These are phyloP conservation scores for Drosophila nigritarsus DNA, from an alignment of 2,888 invertebrate genomes.

Conservation along the genomic window DNA sequence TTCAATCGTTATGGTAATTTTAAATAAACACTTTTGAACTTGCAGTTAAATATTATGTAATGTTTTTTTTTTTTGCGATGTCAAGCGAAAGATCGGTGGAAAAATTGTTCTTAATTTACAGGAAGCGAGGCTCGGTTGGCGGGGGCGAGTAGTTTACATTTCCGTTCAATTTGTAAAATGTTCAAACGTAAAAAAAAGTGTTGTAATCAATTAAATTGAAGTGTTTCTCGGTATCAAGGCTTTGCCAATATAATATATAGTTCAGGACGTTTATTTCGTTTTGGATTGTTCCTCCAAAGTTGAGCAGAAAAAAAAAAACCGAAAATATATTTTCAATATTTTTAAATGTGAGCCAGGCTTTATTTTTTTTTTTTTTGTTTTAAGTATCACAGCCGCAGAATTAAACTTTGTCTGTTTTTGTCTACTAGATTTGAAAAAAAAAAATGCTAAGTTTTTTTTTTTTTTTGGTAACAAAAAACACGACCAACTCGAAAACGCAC, in stretches of 20 bases:
- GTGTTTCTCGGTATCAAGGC: not conserved
- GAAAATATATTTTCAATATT: conserved; percentile 29
- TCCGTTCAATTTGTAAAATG: conserved; percentile 69
- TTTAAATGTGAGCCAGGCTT: not conserved
- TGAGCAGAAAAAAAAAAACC: conserved; percentile 7
- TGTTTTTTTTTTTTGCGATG: conserved; percentile 12
- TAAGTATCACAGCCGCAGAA: conserved; percentile 50
- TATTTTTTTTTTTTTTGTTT: conserved; percentile 22
- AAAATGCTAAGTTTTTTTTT: conserved; percentile 31
- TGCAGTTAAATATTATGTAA: conserved; percentile 32
- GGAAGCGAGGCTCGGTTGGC: conserved; percentile 55
- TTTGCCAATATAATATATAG: conserved; percentile 4
- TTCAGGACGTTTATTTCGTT: conserved; percentile 6
- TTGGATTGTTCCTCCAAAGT: not conserved
- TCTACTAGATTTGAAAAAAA: conserved; percentile 5
- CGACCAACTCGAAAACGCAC: conserved; percentile 84
- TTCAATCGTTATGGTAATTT: conserved; percentile 26
- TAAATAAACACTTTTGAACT: conserved; percentile 28
- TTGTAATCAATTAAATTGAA: not conserved
- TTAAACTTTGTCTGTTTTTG: conserved; percentile 20
- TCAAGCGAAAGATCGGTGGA: not conserved
- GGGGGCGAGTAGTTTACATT: conserved; percentile 84
- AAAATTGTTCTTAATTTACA: conserved; percentile 43
- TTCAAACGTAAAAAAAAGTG: conserved; percentile 33
- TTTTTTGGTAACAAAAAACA: conserved; percentile 70